Conservation (phyloP, 2,797 vertebrate genomes). For the Phoebastria nigripes region DNA sequence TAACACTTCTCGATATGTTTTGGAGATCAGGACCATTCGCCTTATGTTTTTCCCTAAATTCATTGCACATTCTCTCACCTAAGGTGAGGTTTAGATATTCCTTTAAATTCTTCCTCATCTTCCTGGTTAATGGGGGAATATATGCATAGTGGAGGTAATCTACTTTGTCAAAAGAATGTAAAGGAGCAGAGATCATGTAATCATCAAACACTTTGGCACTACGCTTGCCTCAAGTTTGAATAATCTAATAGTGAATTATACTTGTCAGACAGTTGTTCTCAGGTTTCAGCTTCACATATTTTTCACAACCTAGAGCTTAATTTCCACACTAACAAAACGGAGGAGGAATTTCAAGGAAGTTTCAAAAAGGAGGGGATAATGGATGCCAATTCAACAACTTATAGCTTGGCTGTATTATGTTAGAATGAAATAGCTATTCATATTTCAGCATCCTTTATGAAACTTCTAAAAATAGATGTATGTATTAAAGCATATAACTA, state of each 20-base stretch:
- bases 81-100: background rate
- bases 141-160: background rate
- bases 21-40: background rate
- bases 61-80: background rate
- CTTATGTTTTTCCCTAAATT: background rate
- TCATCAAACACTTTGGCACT: background rate
- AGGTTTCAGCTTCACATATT: background rate
- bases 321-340: background rate
- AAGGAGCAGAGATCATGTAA: background rate
- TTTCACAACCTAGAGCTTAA: background rate
- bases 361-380: background rate
- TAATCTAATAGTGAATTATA: background rate
- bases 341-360: background rate
- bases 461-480: background rate
- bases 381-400: background rate
- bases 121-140: background rate
- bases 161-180: background rate
- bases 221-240: background rate
- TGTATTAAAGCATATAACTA: background rate
- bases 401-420: fast-evolving
- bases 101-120: background rate
- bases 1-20: background rate
- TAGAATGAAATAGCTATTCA: background rate
- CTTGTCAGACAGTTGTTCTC: background rate
- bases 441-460: background rate